Evolutionary conservation across 2,797 vertebrate genomes (phyloP).

Genomic region (Coregonus ussuriensis): DNA sequence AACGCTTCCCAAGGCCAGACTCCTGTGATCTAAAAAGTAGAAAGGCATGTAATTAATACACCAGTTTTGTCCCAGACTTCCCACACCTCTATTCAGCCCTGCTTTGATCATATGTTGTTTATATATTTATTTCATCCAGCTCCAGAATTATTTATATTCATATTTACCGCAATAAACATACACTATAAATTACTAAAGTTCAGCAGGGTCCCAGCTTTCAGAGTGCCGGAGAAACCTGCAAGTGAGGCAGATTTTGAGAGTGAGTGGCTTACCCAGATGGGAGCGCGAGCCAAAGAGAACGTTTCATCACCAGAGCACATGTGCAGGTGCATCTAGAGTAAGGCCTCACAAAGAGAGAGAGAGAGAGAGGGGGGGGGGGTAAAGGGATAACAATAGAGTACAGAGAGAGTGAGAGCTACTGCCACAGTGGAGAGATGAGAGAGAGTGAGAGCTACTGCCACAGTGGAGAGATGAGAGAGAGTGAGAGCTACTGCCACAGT

Average conservation of each 20-base stretch:
- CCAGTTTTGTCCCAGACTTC: not conserved
- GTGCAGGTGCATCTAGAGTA: conserved; percentile 6
- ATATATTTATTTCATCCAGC: conserved; percentile 6
- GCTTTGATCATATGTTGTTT: conserved; percentile 17
- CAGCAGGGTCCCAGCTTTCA: conserved; percentile 25
- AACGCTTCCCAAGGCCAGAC: not conserved
- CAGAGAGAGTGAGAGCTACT: conserved; percentile 4
- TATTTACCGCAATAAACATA: conserved; percentile 30
- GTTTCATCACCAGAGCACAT: conserved; percentile 8
- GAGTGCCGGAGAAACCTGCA: conserved; percentile 21
- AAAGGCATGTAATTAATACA: conserved; percentile 7
- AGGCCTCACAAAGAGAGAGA: not conserved
- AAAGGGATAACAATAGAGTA: not conserved
- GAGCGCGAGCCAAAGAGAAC: conserved; percentile 14
- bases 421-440: not conserved
- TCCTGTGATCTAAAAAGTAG: conserved; percentile 2
- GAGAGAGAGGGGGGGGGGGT: not conserved
- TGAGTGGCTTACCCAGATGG: conserved; percentile 21
- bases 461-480: not conserved
- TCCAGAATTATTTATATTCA: conserved; percentile 22
- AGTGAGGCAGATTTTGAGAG: conserved; percentile 32
- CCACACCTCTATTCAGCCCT: conserved; percentile 3
- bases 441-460: not conserved
- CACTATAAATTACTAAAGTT: conserved; percentile 21
- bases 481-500: no score